A percentile compares a stretch with the other conserved stretches of the same genome.
Conservation (phyloP, 2,888 invertebrate genomes). For the Cepaea hortensis region DNA sequence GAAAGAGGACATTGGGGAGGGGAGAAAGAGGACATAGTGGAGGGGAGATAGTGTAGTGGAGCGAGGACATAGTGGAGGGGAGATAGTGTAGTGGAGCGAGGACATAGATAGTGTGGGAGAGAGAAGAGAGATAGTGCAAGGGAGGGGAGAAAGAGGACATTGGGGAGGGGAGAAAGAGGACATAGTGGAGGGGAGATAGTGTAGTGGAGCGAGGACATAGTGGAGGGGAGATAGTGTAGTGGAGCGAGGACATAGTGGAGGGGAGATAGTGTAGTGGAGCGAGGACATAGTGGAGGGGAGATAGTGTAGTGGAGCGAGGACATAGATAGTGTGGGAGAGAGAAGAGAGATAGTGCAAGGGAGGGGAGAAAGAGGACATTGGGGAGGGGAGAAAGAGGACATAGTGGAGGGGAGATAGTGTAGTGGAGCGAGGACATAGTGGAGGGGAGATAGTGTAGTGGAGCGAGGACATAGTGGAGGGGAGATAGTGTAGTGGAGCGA, state of each 20-base stretch:
- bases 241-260: background rate
- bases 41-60: background rate
- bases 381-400: no score
- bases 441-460: background rate
- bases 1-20: background rate
- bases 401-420: background rate
- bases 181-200: background rate
- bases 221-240: background rate
- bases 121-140: background rate
- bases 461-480: background rate
- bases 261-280: background rate
- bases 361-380: background rate
- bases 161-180: background rate
- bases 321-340: background rate
- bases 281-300: background rate
- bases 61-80: background rate
- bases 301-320: background rate
- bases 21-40: no score
- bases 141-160: background rate
- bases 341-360: background rate
- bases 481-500: no score
- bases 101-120: background rate
- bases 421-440: background rate
- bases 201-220: background rate
- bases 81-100: background rate